Percentiles rank a stretch among this genome's conserved stretches.
These are phyloP conservation scores for Anastrepha ludens DNA, from an alignment of 1,140 invertebrate species.

Conservation along the genomic window DNA sequence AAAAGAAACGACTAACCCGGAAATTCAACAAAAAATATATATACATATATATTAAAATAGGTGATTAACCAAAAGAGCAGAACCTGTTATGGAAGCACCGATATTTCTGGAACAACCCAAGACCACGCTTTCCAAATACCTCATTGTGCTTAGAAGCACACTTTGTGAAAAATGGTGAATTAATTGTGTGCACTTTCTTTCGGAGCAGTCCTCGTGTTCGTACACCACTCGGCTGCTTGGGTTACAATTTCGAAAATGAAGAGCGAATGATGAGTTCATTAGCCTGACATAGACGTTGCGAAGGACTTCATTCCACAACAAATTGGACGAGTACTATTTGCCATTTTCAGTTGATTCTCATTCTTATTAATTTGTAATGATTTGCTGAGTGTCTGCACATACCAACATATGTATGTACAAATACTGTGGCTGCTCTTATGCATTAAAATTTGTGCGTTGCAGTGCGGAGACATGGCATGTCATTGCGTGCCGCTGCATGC, in stretches of 20 bases:
- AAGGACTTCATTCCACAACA: constrained; percentile 26
- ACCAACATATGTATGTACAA: background rate
- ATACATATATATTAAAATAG: no score
- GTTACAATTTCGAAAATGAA: constrained; percentile 49
- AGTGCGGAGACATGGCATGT: background rate
- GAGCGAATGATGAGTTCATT: constrained; percentile 48
- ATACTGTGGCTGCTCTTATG: background rate
- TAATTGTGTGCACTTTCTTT: no score
- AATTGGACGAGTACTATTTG: background rate
- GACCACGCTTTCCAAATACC: no score
- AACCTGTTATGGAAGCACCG: no score
- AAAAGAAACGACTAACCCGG: no score
- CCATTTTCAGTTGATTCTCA: background rate
- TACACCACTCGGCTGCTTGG: background rate
- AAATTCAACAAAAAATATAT: no score
- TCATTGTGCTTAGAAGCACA: no score
- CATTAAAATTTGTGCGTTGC: constrained; percentile 22
- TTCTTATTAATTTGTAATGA: constrained; percentile 10
- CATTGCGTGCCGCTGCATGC: constrained; percentile 42
- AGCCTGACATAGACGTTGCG: background rate
- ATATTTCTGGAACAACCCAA: no score
- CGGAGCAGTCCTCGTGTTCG: no score
- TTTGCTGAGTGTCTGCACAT: background rate
- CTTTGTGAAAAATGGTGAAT: no score
- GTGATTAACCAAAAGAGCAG: no score